Evolutionary conservation across 2,888 invertebrate genomes (phyloP), one percentile per base, ranked within the genome.

Genomic region (Mactromeris polynyma): DNA sequence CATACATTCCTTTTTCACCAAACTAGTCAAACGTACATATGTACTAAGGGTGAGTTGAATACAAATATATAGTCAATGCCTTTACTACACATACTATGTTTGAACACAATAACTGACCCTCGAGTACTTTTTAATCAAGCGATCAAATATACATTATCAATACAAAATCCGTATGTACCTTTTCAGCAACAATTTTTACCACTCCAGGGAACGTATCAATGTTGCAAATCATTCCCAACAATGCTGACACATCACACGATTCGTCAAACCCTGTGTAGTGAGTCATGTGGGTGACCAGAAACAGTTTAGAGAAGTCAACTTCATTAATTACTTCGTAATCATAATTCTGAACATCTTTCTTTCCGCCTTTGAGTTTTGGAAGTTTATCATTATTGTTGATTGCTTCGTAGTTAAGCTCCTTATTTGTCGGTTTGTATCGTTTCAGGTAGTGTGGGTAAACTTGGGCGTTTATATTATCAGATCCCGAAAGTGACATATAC

Each of bases 251-350:
- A 51, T 91, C 91, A 83, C 89, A 89, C 0, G 89, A 81, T 2
- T 88, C 85, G 40, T 91, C 86, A 46, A 91, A 91, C 0, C 85
- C 89, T 1, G 86, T 88, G 46, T 89, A 89, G 40, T 88, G 84
- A 0, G 89, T 83, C 91, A 91, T 91, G 31, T 54, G 38, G 31
- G 91, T 84, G 11, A 36, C 17, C 36, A 91, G 14, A 40, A 91
- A 89, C 38, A 91, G 80, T 42, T 91, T 91, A 21, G 89, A 84
- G 0, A 91, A 54, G 38, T 89, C 91, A 26, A 91, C 88, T 19
- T 46, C 81, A 83, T 81, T 78, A 9, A 17, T 38, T n/a, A 91
- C 85, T 4, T 40, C 81, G 77, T 87, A 91, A 77, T 91, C 83
- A n/a, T n/a, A n/a, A n/a, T n/a, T n/a, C n/a, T n/a, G n/a, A n/a